Conservation (phyloP, 2,113 vertebrate genomes). For the Melanocharis versteri region DNA sequence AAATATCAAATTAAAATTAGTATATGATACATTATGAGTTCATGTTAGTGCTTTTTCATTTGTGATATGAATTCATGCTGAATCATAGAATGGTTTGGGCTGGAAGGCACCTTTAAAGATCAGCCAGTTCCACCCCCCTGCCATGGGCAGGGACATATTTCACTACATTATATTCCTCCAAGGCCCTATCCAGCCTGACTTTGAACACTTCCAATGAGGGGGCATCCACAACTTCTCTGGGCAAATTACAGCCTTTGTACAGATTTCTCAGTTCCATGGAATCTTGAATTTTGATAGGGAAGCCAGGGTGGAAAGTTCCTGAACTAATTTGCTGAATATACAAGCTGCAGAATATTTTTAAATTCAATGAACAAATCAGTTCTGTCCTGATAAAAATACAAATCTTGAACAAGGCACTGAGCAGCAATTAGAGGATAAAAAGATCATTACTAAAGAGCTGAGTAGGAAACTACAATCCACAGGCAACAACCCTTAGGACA, state of each 20-base stretch:
- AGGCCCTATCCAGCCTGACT: rapidly evolving
- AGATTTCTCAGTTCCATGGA: neutral
- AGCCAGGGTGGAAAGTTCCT: neutral
- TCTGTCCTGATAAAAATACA: neutral
- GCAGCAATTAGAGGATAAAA: neutral
- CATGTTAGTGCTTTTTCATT: neutral
- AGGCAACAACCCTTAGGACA: neutral
- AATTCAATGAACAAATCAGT: neutral
- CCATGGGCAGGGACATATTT: neutral
- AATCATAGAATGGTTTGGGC: neutral
- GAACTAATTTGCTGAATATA: neutral
- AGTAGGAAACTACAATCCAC: neutral
- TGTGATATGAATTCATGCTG: neutral
- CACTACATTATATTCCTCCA: neutral
- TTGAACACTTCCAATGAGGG: neutral
- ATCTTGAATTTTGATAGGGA: neutral
- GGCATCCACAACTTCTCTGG: neutral
- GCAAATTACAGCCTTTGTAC: neutral
- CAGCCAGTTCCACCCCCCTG: neutral
- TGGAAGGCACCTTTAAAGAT: neutral
- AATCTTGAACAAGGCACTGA: neutral
- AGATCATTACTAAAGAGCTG: neutral
- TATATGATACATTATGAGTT: neutral
- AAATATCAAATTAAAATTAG: neutral
- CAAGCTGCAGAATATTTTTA: neutral